Evolutionary conservation across 92 coral and sea anemone genomes (phyloP), one percentile per base, ranked within the genome.

Genomic region (Umimayanthus chanpuru): DNA sequence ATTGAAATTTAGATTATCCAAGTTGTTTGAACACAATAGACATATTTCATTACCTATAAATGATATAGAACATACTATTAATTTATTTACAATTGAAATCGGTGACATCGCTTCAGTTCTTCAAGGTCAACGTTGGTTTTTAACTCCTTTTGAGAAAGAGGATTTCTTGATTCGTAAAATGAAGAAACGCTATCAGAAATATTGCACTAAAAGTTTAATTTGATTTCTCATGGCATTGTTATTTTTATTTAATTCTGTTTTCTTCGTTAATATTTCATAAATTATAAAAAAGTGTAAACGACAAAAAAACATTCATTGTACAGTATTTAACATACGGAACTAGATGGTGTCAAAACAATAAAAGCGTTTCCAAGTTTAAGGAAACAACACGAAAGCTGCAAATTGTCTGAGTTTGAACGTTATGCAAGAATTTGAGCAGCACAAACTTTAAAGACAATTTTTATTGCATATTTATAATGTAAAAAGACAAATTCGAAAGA

Each of bases 1-100:
- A 83, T 83, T 78, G 82, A 47, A 78, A 78, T 25, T 78, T 44
- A 43, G 81, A 41, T 77, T 82, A 68, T 82, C n/a, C 87, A 4
- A 68, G 87, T 83, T 83, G 78, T 83, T 83, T 83, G 77, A 43
- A 2, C 36, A 83, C 28, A 44, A 44, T 47, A 28, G 87, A 47
- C 87, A 70, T 68, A 26, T 70, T 83, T 83, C 78, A 70, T 83
- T 83, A 70, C 66, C 44, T 83, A 70, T 16, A 71, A 71, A 70
- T 83, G 38, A n/a, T 28, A 23, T 71, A 7, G 40, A 49, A 44
- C 78, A 71, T 47, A 68, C n/a, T 21, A 70, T 68, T 82, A 29
- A 7, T 23, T 25, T 65, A 41, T 41, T 82, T 82, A 25, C 76
- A 32, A 68, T 26, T 71, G 66, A 83, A 70, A 73, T 68, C n/a